Conservation (phyloP, 1,140 invertebrate genomes). For the Galleria mellonella region DNA sequence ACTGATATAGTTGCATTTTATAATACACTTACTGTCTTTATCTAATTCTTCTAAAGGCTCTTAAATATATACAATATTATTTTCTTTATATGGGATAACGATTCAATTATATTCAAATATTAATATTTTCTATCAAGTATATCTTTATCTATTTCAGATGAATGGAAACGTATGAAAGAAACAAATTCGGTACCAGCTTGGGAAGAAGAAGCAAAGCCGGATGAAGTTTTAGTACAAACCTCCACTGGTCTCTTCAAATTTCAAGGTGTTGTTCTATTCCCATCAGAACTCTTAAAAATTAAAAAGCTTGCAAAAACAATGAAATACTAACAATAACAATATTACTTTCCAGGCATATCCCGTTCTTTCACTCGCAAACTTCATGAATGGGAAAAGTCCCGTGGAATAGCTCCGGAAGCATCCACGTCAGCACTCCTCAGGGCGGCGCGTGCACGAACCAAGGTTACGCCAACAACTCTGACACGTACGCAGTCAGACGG, state of each 20-base stretch:
- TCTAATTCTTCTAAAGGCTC: too few species aligned
- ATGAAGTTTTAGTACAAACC: conserved; percentile 86
- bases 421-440: conserved; percentile 86
- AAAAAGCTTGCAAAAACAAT: too few species aligned
- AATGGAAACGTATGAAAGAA: conserved; percentile 80
- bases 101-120: neutral
- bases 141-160: conserved; percentile 71
- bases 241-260: conserved; percentile 88
- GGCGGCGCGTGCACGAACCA: conserved; percentile 51
- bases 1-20: too few species aligned
- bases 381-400: conserved; percentile 92
- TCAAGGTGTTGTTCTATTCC: conserved; percentile 72
- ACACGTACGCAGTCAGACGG: conserved; percentile 83
- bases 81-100: too few species aligned
- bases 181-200: conserved; percentile 68
- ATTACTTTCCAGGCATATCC: conserved; percentile 77
- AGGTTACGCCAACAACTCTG: conserved; percentile 70
- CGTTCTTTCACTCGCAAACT: conserved; percentile 91
- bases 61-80: too few species aligned
- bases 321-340: neutral
- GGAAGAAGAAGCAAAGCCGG: conserved; percentile 65
- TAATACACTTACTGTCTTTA: too few species aligned
- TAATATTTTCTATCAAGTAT: too few species aligned
- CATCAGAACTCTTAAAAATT: too few species aligned
- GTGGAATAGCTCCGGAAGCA: conserved; percentile 85